Evolutionary conservation across 1,140 invertebrate species (phyloP), one percentile per base, ranked within the genome.

Genomic region (Drosophila ananassae): DNA sequence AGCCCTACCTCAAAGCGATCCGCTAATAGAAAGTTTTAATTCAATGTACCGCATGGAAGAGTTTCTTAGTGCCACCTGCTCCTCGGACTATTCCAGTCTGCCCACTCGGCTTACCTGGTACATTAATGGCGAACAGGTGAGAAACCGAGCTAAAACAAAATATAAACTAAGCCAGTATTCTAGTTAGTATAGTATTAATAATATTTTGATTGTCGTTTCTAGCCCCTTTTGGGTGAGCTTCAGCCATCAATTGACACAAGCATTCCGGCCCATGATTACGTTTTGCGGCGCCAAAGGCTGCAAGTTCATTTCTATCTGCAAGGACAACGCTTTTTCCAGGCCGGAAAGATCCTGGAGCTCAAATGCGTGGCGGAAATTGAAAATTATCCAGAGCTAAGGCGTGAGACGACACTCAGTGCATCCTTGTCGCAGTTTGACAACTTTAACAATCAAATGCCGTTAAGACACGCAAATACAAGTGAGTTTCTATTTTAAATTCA

Each of bases 91-190:
- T 73, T 94, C 94, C 12, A 93, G 94, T 75, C 93, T 94, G 30
- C 93, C 94, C 9, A 93, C 94, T 7, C 93, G 93, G 51, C 92
- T 95, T 56, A 93, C 93, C 57, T 95, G 94, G 94, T 94, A 93
- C 80, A 94, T 95, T 74, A 94, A 95, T 81, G 93, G 93, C 63
- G 93, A 93, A 55, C 93, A 93, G 93, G 93, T 94, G 53, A n/a
- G 55, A 24, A 44, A 21, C 9, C 7, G 7, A 17, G 6, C 8
- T 7, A 17, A 21, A 44, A 2, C 5, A 1, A 44, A 21, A 21
- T 17, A 17, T 17, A 21, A 44, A 9, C 10, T 37, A 37, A n/a
- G 10, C 10, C 34, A 37, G 3, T 37, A n/a, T 3, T 12, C 3
- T 12, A n/a, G n/a, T n/a, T 37, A 37, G 10, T 12, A 3, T 37